phyloP scores from a whole-genome alignment of 2,888 invertebrate species.

The Adelphocoris suturalis region DNA sequence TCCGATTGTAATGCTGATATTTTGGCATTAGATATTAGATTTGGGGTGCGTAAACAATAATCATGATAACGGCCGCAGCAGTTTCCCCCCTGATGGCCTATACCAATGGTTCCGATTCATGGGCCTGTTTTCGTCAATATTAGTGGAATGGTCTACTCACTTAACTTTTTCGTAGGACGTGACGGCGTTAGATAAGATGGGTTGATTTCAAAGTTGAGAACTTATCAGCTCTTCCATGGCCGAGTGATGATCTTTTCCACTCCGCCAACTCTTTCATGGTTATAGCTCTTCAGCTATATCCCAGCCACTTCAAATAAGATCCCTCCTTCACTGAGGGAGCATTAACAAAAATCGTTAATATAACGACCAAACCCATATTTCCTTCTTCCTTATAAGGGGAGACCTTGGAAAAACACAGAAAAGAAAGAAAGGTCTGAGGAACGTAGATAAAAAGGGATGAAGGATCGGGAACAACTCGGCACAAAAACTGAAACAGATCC shows the following conservation, averaged over 20 bases:
- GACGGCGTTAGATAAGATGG: not conserved
- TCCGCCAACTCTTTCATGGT: not conserved
- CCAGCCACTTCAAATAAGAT: not conserved
- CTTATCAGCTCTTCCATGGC: not conserved
- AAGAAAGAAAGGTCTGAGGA: not conserved
- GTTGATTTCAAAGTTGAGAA: not conserved
- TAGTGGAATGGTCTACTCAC: no score
- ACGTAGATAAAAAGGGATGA: not conserved
- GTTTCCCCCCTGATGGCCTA: no score
- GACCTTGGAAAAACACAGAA: no score
- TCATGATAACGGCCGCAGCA: no score
- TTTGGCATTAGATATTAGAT: no score
- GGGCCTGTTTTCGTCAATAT: no score
- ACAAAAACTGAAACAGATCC: no score
- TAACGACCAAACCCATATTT: not conserved
- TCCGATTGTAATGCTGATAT: no score
- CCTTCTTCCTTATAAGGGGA: not conserved
- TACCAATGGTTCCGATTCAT: no score
- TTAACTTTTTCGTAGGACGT: not conserved
- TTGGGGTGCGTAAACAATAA: no score
- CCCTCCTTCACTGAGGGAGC: not conserved
- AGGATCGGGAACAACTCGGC: no score
- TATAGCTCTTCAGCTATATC: conserved; percentile 3
- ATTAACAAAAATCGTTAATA: not conserved
- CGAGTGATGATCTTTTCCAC: not conserved